phyloP scores from a whole-genome alignment of 2,797 vertebrate genomes.

The Muscicapa striata region DNA sequence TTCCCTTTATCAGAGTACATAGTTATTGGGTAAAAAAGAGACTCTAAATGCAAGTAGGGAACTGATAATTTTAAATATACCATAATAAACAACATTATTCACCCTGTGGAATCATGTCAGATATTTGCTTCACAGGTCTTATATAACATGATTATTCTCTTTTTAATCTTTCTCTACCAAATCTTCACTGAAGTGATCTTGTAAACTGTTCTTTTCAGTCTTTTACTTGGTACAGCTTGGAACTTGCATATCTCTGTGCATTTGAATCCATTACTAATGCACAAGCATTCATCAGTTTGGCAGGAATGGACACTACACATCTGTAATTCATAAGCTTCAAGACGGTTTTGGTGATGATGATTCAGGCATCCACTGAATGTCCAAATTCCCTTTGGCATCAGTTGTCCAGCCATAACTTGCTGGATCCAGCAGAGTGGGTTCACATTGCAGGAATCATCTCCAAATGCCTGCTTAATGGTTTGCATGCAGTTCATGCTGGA shows the following conservation, averaged over 20 bases:
- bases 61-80: not conserved
- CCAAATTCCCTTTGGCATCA: conserved; percentile 63
- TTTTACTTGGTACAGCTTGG: not conserved
- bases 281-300: conserved; percentile 24
- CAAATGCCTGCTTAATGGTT: conserved; percentile 56
- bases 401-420: conserved; percentile 54
- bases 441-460: conserved; percentile 56
- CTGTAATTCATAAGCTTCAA: conserved; percentile 56
- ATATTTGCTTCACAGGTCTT: not conserved
- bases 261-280: conserved; percentile 39
- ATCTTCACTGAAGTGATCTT: not conserved
- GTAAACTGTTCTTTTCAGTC: not conserved
- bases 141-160: not conserved
- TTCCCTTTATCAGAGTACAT: not conserved
- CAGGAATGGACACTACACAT: conserved; percentile 46
- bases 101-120: not conserved
- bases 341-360: conserved; percentile 51
- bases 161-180: not conserved
- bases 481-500: conserved; percentile 62
- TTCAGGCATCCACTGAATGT: conserved; percentile 50
- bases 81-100: not conserved
- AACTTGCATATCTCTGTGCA: conserved; percentile 25
- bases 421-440: conserved; percentile 52
- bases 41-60: not conserved
- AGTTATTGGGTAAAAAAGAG: not conserved